Evolutionary conservation across 2,888 invertebrate genomes (phyloP).

Genomic region (Idaea aversata): DNA sequence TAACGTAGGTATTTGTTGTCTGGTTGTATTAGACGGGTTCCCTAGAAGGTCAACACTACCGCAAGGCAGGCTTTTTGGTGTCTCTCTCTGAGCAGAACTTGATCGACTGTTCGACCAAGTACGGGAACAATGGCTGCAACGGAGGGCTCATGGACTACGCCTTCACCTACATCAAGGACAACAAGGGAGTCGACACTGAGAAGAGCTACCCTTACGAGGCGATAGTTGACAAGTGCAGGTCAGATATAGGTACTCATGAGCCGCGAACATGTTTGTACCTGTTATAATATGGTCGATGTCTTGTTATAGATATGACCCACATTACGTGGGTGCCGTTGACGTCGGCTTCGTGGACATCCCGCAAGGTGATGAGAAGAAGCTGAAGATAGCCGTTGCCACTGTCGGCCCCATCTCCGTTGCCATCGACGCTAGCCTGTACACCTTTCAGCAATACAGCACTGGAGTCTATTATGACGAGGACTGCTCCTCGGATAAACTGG

Average conservation of each 20-base stretch:
- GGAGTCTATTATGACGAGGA: slow-evolving; percentile 90
- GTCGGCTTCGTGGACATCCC: slow-evolving; percentile 89
- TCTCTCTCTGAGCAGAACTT: slow-evolving; percentile 96
- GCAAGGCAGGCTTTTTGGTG: slow-evolving; percentile 86
- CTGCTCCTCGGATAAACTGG: slow-evolving; percentile 86
- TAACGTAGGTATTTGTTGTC: background rate
- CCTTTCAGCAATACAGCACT: slow-evolving; percentile 91
- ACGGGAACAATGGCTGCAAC: slow-evolving; percentile 94
- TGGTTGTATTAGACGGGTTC: slow-evolving; percentile 92
- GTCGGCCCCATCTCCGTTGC: slow-evolving; percentile 93
- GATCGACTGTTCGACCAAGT: slow-evolving; percentile 90
- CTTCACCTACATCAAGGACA: slow-evolving; percentile 90
- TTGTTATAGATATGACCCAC: slow-evolving; percentile 79
- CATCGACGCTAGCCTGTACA: slow-evolving; percentile 92
- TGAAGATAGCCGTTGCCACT: slow-evolving; percentile 89
- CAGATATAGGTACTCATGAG: background rate
- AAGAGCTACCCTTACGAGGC: slow-evolving; percentile 92
- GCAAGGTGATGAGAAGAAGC: slow-evolving; percentile 84
- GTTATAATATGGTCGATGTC: too few relatives aligned
- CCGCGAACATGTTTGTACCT: too few relatives aligned
- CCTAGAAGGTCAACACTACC: slow-evolving; percentile 94
- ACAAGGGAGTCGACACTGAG: slow-evolving; percentile 94
- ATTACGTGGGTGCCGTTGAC: slow-evolving; percentile 88
- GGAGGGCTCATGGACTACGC: slow-evolving; percentile 92
- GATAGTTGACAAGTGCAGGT: slow-evolving; percentile 84